These are phyloP conservation scores for Caenorhabditis afra DNA, from an alignment of 2,888 invertebrate genomes.

Conservation along the genomic window DNA sequence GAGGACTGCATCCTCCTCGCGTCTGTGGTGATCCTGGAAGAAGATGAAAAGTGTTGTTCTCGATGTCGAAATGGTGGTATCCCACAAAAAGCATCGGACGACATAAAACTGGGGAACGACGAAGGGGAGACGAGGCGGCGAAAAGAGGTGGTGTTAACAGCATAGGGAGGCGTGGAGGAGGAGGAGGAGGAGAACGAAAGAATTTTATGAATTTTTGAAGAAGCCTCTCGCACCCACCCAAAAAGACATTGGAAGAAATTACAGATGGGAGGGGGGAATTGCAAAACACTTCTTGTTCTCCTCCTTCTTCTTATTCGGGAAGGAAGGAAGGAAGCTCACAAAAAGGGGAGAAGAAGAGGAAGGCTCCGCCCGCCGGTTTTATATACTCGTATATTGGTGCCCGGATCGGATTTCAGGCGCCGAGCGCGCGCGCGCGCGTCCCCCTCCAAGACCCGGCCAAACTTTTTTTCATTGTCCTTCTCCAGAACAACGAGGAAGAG, in stretches of 20 bases:
- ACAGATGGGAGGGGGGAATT: constrained; percentile 21
- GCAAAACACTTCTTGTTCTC: constrained; percentile 15
- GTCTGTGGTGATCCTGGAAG: constrained; percentile 52
- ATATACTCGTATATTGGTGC: constrained; percentile 51
- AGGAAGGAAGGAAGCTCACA: too few relatives aligned
- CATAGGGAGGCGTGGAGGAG: too few relatives aligned
- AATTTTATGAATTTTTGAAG: constrained; percentile 57
- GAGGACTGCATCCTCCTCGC: constrained; percentile 63
- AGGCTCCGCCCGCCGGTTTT: too few relatives aligned
- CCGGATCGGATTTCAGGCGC: constrained; percentile 51
- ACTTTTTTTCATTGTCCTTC: constrained; percentile 36
- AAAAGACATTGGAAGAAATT: constrained; percentile 20
- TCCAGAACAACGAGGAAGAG: constrained; percentile 9
- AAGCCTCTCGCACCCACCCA: constrained; percentile 10
- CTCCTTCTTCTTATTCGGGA: too few relatives aligned
- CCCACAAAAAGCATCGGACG: too few relatives aligned
- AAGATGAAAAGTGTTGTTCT: constrained; percentile 5
- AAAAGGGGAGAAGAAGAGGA: constrained; percentile 11
- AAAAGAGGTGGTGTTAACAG: constrained; percentile 24
- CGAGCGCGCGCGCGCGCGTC: constrained; percentile 36
- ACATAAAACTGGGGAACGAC: constrained; percentile 48
- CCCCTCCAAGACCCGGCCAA: constrained; percentile 30
- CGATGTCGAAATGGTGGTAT: neutral
- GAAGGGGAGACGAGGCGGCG: neutral
- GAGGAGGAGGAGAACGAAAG: constrained; percentile 3